Base-by-base conservation (phyloP, 30 jellyfish, hydroid and myxozoan genomes). In the Aurelia aurita complex sp. Pacific region DNA sequence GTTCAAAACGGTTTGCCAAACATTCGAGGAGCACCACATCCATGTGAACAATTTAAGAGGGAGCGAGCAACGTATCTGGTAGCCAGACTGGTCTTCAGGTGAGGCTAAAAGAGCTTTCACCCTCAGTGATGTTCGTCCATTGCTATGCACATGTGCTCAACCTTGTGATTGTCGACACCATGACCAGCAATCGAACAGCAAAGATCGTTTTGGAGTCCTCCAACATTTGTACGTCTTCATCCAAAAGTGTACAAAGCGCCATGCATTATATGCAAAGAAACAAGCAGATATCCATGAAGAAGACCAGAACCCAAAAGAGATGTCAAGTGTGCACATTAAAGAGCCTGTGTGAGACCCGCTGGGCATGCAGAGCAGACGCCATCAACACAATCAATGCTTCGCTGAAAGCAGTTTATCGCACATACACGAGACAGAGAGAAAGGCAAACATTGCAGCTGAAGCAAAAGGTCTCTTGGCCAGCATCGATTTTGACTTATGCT, bases 181-280 rank as follows among this genome's bases (percentile, higher is more conserved):
- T 74, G 85, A 59, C 85, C 51, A 59, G 64, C 38, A 74, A 74
- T 35, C 42, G 73, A 35, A n/a, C 64, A 5, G 85, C n/a, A 74
- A 46, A 32, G 85, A 74, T 33, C 46, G 43, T 35, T 74, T 74
- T 19, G 85, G 85, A 18, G 50, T 54, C 18, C 50, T 74, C 43
- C 85, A 74, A 52, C 43, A 74, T 53, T 74, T 74, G 85, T 74
- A 74, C 19, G 73, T 51, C 52, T 74, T 74, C 54, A 74, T 74
- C 19, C 35, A 59, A 74, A 53, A 4, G 43, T 74, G 85, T 35
- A 51, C 85, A 46, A 74, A 74, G 40, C 72, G 85, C 18, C 85
- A 74, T 74, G 81, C 76, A 74, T 7, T 74, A 54, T 59, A 18
- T 77, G 43, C 32, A 78, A 4, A 59, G 54, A 23, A 23, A 23